Evolutionary conservation across 1,140 invertebrate genomes (phyloP), one percentile per base, ranked within the genome.

Genomic region (Amphibalanus amphitrite): DNA sequence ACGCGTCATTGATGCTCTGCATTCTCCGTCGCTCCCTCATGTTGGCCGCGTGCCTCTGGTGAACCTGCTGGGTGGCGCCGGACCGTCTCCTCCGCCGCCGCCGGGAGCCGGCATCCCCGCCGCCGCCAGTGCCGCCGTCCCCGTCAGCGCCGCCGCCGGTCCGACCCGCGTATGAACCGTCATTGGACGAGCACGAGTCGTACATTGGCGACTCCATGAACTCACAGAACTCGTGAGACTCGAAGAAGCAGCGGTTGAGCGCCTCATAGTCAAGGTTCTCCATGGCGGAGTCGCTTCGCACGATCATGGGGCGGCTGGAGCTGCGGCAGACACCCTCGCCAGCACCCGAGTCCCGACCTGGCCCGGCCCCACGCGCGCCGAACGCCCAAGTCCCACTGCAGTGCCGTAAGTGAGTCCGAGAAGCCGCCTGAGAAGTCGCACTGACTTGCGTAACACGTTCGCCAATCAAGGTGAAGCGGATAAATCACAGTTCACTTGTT

Each of bases 11-110:
- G 77, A 97, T 97, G 71, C 88, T 91, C 79, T 95, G 93, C 95
- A 97, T 97, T 20, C 95, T 83, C 59, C 90, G 85, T 28, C 95
- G 81, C 82, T 97, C 94, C 0, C 95, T 81, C 75, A 96, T 83
- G 81, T 97, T 97, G 0, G 95, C 95, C 0, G 93, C 93, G 78
- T 97, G 92, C 3, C 94, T 80, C 77, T 97, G 94, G 74, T 93
- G 91, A 3, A 92, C 86, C 78, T 92, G 90, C 13, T 71, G 70
- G 59, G 71, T 28, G 25, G 71, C 70, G 69, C 73, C 71, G 38
- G 72, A 59, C 0, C 71, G 71, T 15, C 73, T 47, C 13, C 71
- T 69, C n/a, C 71, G 69, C 4, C 71, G 69, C 6, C 23, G 64
- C 4, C 26, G 64, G 3, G 64, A 4, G 6, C 6, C 64, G 4